These are phyloP conservation scores for Subacronicta megacephala DNA, from an alignment of 2,888 invertebrate genomes.

Conservation along the genomic window DNA sequence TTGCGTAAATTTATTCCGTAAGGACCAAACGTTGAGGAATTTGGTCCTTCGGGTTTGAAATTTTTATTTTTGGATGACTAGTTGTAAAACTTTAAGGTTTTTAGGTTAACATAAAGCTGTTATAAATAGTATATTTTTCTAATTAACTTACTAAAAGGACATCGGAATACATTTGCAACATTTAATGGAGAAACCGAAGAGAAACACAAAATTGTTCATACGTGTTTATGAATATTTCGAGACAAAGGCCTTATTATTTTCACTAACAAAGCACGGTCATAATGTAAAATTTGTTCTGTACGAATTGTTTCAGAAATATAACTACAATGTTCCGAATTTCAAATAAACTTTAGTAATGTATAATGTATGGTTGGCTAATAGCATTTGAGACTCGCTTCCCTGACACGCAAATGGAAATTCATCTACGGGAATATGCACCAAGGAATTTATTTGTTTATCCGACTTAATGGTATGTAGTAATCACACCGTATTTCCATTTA, in stretches of 20 bases:
- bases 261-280: not conserved
- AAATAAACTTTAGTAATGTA: slow-evolving; percentile 11
- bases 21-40: not conserved
- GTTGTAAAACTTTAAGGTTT: too few species aligned
- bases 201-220: not conserved
- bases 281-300: not conserved
- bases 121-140: too few species aligned
- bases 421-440: not conserved
- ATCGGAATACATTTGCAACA: too few species aligned
- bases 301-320: not conserved
- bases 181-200: too few species aligned
- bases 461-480: not conserved
- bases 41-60: not conserved
- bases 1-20: slow-evolving; percentile 4
- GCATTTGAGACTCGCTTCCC: slow-evolving; percentile 9
- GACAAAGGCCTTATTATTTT: not conserved
- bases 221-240: not conserved
- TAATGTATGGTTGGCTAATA: slow-evolving; percentile 14
- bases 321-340: slow-evolving; percentile 2
- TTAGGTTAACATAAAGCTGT: too few species aligned
- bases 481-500: not conserved
- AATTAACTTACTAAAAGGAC: too few species aligned
- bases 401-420: slow-evolving; percentile 16
- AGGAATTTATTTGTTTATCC: slow-evolving; percentile 3
- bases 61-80: not conserved